Evolutionary conservation across 2,113 vertebrate genomes (phyloP).

Genomic region (Eretmochelys imbricata): DNA sequence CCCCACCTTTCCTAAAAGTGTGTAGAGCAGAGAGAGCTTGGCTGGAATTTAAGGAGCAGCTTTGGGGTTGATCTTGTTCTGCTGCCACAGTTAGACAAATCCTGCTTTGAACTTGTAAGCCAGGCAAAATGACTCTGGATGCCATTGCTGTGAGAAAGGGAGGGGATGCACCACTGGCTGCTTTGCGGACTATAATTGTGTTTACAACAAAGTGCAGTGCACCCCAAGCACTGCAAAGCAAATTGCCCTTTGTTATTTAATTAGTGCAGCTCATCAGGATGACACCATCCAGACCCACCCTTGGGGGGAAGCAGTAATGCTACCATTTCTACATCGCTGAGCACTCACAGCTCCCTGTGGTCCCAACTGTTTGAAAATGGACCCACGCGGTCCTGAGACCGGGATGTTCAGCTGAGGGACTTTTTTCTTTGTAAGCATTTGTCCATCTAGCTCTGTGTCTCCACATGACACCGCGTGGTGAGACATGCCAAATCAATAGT

Average conservation of each 20-base stretch:
- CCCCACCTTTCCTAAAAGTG: neutral
- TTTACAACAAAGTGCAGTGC: neutral
- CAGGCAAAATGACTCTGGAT: neutral
- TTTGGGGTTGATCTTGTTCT: neutral
- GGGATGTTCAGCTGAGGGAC: neutral
- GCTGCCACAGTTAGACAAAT: fast-evolving
- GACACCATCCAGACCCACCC: neutral
- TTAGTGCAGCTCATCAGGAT: neutral
- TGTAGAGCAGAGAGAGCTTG: neutral
- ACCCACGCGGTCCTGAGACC: fast-evolving
- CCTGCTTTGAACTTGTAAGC: neutral
- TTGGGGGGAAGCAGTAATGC: neutral
- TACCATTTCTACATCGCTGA: neutral
- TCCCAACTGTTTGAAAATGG: neutral
- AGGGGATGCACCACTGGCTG: neutral
- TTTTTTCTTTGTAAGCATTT: neutral
- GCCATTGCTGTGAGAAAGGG: neutral
- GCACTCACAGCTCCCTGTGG: too few relatives aligned
- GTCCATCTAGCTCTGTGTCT: neutral
- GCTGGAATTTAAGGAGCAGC: neutral
- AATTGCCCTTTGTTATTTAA: neutral
- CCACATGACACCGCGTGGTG: fast-evolving
- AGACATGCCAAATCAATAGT: fast-evolving
- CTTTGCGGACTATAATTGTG: neutral
- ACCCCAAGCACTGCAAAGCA: neutral